These are phyloP conservation scores for Nothocercus nigrocapillus DNA, from an alignment of 2,113 vertebrate species.

Conservation along the genomic window DNA sequence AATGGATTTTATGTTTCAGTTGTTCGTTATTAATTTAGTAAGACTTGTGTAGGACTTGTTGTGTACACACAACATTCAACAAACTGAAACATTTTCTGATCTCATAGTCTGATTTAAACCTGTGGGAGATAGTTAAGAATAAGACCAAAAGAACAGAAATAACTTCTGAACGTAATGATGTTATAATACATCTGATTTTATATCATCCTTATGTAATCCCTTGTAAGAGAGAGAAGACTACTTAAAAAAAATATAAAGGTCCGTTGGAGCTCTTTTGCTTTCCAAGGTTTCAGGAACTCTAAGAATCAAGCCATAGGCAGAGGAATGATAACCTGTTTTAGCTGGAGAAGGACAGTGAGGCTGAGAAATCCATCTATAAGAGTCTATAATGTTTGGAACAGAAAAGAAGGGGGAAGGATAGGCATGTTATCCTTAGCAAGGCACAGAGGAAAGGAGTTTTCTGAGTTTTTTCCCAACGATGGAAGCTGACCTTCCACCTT, in stretches of 20 bases:
- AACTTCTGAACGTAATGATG: background rate
- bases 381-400: background rate
- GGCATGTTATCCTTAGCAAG: background rate
- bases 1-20: background rate
- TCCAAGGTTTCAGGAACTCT: background rate
- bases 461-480: background rate
- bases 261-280: background rate
- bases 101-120: background rate
- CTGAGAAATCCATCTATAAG: background rate
- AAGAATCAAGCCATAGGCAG: background rate
- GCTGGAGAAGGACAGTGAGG: background rate
- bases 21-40: background rate
- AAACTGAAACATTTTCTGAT: background rate
- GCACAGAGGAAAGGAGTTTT: constrained; percentile 2
- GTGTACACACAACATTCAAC: background rate
- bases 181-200: background rate
- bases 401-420: background rate
- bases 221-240: background rate
- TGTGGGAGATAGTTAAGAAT: background rate
- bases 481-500: constrained; percentile 7
- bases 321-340: background rate
- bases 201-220: background rate
- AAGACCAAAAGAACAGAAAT: background rate
- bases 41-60: background rate
- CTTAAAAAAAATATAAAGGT: background rate